A percentile compares a stretch with the other conserved stretches of the same genome.
Evolutionary conservation across 2,888 invertebrate genomes (phyloP).

Genomic region (Brachyopa scutellaris): DNA sequence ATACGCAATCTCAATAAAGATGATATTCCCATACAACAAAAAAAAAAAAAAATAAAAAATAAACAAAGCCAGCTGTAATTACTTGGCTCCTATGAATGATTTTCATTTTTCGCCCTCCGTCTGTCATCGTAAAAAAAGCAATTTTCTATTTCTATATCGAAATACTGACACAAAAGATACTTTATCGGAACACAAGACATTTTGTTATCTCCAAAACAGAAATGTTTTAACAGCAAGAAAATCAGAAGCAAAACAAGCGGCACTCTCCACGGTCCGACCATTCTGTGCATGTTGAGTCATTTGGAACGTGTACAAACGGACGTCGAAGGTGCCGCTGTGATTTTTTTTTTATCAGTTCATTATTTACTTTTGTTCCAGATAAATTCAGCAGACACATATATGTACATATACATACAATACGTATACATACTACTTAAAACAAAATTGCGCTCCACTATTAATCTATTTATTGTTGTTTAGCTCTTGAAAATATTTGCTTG

Average conservation of each 20-base stretch:
- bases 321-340: conserved; percentile 38
- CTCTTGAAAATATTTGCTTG: conserved; percentile 27
- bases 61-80: conserved; percentile 27
- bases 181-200: conserved; percentile 39
- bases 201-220: conserved; percentile 46
- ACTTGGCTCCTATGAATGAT: background rate
- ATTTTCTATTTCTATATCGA: conserved; percentile 13
- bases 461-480: conserved; percentile 16
- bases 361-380: conserved; percentile 65
- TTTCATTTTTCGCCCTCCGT: conserved; percentile 8
- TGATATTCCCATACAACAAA: background rate
- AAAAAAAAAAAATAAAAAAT: background rate
- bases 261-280: conserved; percentile 15
- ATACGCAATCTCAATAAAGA: background rate
- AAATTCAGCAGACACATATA: conserved; percentile 40
- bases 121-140: conserved; percentile 1
- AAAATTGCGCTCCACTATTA: conserved; percentile 19
- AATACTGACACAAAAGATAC: conserved; percentile 18
- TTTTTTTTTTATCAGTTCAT: conserved; percentile 62
- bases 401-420: too few relatives aligned
- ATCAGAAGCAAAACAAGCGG: too few relatives aligned
- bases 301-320: background rate
- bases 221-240: conserved; percentile 41
- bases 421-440: too few relatives aligned
- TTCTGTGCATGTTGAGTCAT: conserved; percentile 14